Conservation (phyloP, 2,888 invertebrate genomes). For the Pegoplata infirma region DNA sequence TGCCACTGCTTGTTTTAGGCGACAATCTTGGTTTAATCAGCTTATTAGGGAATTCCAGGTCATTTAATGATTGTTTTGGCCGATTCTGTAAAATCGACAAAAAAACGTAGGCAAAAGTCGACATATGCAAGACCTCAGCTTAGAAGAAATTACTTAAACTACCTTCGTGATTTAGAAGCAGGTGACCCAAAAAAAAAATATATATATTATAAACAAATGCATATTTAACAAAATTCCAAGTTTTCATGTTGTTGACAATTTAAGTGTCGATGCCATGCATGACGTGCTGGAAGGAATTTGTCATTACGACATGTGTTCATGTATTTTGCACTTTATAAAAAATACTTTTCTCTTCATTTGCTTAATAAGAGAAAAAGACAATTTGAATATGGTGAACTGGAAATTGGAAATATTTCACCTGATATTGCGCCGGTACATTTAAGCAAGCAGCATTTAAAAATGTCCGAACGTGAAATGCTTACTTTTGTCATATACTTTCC, state of each 20-base stretch:
- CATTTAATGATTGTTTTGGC: not conserved
- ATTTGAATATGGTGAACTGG: slow-evolving; percentile 1
- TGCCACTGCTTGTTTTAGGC: not conserved
- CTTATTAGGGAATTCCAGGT: not conserved
- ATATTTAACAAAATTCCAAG: not conserved
- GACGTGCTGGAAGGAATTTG: too few relatives aligned
- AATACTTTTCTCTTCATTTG: not conserved
- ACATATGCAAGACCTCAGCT: not conserved
- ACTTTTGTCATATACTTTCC: not conserved
- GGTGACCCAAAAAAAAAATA: not conserved
- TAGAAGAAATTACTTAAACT: not conserved
- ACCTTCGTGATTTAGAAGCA: not conserved
- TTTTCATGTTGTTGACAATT: not conserved
- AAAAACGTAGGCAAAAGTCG: not conserved
- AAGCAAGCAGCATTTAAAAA: not conserved
- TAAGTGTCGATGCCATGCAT: too few relatives aligned
- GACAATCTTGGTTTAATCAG: not conserved
- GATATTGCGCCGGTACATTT: not conserved
- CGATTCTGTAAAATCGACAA: not conserved
- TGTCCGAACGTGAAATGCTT: not conserved
- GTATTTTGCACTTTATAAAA: not conserved
- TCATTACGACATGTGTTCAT: too few relatives aligned
- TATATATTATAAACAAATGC: not conserved
- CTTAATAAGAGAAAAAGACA: not conserved
- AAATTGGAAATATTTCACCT: not conserved